Evolutionary conservation across 2,797 vertebrate species (phyloP).

Genomic region (Micrastur ruficollis): DNA sequence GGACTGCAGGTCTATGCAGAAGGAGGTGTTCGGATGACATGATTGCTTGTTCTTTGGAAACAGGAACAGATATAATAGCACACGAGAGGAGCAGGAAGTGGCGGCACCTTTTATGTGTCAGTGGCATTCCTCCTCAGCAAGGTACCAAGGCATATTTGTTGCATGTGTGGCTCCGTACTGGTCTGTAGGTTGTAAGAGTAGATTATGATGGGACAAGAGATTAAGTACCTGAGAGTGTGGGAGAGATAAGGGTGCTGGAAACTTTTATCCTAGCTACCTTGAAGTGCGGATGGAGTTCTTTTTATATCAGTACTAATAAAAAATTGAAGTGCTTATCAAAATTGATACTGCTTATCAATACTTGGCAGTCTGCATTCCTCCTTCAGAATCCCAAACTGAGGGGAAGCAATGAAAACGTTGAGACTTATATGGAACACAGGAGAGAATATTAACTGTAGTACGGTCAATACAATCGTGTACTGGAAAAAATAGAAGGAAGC

Average conservation of each 20-base stretch:
- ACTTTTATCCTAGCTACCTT: neutral
- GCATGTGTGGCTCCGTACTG: neutral
- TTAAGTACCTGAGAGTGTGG: neutral
- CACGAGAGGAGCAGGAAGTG: neutral
- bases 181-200: neutral
- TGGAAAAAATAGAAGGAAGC: neutral
- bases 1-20: neutral
- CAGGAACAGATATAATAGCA: neutral
- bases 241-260: neutral
- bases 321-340: neutral
- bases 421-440: neutral
- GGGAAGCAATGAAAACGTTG: neutral
- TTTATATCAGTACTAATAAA: neutral
- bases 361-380: neutral
- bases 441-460: neutral
- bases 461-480: neutral
- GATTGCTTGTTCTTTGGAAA: neutral
- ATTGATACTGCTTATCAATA: neutral
- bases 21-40: neutral
- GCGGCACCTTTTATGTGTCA: neutral
- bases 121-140: neutral
- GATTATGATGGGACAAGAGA: neutral
- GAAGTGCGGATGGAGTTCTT: neutral
- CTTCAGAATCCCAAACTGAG: neutral
- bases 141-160: neutral